phyloP scores from a whole-genome alignment of 2,113 vertebrate genomes.

The Thomomys bottae region DNA sequence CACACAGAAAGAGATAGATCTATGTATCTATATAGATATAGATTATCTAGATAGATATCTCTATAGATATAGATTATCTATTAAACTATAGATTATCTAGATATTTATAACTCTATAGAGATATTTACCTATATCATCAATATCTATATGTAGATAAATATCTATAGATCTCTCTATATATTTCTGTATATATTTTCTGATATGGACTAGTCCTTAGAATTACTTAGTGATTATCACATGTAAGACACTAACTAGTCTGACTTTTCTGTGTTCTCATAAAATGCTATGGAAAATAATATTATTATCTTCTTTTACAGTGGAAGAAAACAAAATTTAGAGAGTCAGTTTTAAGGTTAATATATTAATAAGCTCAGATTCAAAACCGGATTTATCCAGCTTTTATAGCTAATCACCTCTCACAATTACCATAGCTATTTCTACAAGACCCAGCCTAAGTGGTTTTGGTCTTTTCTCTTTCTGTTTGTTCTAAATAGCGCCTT shows the following conservation, averaged over 20 bases:
- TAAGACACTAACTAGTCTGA: neutral
- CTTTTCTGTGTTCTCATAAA: neutral
- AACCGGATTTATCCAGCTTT: neutral
- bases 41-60: too few species aligned
- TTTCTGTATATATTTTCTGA: neutral
- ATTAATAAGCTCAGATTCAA: neutral
- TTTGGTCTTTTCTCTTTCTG: neutral
- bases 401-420: neutral
- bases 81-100: too few species aligned
- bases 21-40: too few species aligned
- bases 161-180: neutral
- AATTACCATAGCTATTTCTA: neutral
- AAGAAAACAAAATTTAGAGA: slow-evolving; percentile 4
- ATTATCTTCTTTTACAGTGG: neutral
- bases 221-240: neutral
- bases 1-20: too few species aligned
- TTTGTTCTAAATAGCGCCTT: neutral
- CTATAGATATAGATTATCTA: too few species aligned
- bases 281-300: neutral
- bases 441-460: neutral
- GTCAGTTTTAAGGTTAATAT: neutral
- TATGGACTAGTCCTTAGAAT: neutral
- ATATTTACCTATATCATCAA: too few species aligned
- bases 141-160: too few species aligned
- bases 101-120: too few species aligned